Percentiles rank a stretch among this genome's conserved stretches.
phyloP scores from a whole-genome alignment of 1,140 invertebrate species.

The Drosophila trapezifrons region DNA sequence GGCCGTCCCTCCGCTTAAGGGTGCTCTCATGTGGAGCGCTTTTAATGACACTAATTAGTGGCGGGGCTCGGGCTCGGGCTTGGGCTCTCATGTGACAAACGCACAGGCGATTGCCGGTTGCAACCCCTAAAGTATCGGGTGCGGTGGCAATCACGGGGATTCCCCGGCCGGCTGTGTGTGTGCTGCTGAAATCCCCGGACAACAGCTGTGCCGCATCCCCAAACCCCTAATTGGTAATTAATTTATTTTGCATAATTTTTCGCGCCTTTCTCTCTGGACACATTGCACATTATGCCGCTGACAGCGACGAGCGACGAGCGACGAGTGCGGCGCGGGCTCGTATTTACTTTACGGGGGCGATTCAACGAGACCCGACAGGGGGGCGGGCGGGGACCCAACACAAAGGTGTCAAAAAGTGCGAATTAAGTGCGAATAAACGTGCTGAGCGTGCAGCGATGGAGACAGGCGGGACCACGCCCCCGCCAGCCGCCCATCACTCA shows the following conservation, averaged over 20 bases:
- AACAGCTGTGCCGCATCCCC: slow-evolving; percentile 60
- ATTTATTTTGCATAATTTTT: slow-evolving; percentile 82
- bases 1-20: slow-evolving; percentile 31
- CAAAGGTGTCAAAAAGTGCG: slow-evolving; percentile 80
- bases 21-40: slow-evolving; percentile 38
- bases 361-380: no score
- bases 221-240: slow-evolving; percentile 76
- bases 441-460: slow-evolving; percentile 71
- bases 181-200: slow-evolving; percentile 45
- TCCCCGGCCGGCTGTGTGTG: not conserved
- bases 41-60: slow-evolving; percentile 84
- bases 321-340: not conserved
- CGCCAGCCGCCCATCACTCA: not conserved
- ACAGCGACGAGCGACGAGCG: slow-evolving; percentile 28
- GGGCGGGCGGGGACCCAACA: slow-evolving; percentile 9
- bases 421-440: slow-evolving; percentile 82
- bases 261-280: slow-evolving; percentile 41
- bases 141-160: slow-evolving; percentile 1
- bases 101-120: slow-evolving; percentile 41
- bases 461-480: slow-evolving; percentile 50
- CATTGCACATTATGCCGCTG: slow-evolving; percentile 71
- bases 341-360: slow-evolving; percentile 69
- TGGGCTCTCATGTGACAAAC: slow-evolving; percentile 73
- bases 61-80: slow-evolving; percentile 27
- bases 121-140: slow-evolving; percentile 28